Evolutionary conservation across 1,140 invertebrate genomes (phyloP).

Genomic region (Hormaphis cornu): DNA sequence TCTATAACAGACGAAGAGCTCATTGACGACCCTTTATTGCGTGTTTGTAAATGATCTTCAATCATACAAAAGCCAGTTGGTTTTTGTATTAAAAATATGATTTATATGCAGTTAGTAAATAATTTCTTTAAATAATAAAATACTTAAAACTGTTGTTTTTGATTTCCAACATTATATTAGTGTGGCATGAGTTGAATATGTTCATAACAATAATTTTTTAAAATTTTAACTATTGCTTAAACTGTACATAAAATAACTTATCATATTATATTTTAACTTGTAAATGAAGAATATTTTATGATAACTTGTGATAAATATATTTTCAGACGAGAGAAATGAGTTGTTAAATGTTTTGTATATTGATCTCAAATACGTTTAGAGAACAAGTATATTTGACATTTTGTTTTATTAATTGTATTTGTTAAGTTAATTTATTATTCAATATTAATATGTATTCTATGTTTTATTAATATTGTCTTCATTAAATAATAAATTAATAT

Average conservation of each 20-base stretch:
- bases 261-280: too few relatives aligned
- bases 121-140: neutral
- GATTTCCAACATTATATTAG: too few relatives aligned
- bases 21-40: slow-evolving; percentile 68
- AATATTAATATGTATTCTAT: neutral
- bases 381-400: neutral
- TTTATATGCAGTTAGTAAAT: neutral
- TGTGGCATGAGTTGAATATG: too few relatives aligned
- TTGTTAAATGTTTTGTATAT: neutral
- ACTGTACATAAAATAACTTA: too few relatives aligned
- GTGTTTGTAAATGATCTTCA: slow-evolving; percentile 37
- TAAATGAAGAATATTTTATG: neutral
- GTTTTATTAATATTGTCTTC: too few relatives aligned
- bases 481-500: too few relatives aligned
- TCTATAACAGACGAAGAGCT: slow-evolving; percentile 79
- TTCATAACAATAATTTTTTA: too few relatives aligned
- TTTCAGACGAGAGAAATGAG: neutral
- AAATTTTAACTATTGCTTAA: too few relatives aligned
- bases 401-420: neutral
- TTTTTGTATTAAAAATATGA: slow-evolving; percentile 1
- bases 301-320: neutral
- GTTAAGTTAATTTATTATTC: neutral
- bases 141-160: neutral
- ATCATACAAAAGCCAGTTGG: slow-evolving; percentile 17
- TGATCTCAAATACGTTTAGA: neutral